phyloP scores from a whole-genome alignment of 1,140 invertebrate species.

The Chionoecetes opilio region DNA sequence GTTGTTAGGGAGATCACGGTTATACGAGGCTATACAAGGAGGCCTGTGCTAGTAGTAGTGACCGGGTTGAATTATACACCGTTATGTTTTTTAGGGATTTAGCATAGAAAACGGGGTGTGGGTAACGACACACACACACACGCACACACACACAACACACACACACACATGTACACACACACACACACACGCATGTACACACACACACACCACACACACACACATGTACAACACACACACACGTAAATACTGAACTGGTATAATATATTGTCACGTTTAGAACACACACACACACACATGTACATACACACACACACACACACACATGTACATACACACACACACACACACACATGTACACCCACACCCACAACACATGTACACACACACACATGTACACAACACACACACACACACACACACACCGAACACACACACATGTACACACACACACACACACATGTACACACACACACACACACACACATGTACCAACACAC shows the following conservation, averaged over 20 bases:
- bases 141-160: too few relatives aligned
- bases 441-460: constrained; percentile 4
- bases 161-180: too few relatives aligned
- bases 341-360: constrained; percentile 7
- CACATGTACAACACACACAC: too few relatives aligned
- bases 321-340: neutral
- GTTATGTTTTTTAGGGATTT: neutral
- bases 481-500: constrained; percentile 27
- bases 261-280: too few relatives aligned
- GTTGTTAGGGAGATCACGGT: too few relatives aligned
- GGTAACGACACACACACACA: neutral
- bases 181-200: too few relatives aligned
- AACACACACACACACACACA: constrained; percentile 27
- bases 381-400: constrained; percentile 7
- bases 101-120: neutral
- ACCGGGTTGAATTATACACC: neutral
- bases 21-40: too few relatives aligned
- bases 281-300: too few relatives aligned
- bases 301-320: neutral
- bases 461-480: constrained; percentile 7
- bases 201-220: too few relatives aligned
- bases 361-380: neutral
- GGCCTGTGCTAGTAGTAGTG: neutral
- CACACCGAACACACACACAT: constrained; percentile 12
- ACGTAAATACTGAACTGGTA: too few relatives aligned